phyloP scores from a whole-genome alignment of 2,797 vertebrate species.

The Sylvilagus floridanus region DNA sequence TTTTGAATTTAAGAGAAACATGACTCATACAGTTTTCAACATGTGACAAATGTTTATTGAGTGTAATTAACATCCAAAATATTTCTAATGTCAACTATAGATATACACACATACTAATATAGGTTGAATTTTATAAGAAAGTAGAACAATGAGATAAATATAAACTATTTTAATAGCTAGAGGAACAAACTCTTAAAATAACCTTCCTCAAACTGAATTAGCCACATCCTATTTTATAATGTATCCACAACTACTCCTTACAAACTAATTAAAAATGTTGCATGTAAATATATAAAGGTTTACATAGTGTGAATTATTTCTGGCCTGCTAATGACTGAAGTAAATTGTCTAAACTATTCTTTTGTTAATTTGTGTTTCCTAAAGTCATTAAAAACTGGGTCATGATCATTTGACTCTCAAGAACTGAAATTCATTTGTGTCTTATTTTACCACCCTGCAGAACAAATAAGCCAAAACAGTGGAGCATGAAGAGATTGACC shows the following conservation, averaged over 20 bases:
- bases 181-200: background rate
- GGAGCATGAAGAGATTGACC: background rate
- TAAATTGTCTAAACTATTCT: background rate
- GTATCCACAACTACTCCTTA: background rate
- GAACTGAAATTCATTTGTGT: constrained; percentile 8
- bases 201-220: background rate
- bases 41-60: constrained; percentile 20
- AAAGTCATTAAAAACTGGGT: background rate
- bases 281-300: background rate
- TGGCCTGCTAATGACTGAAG: background rate
- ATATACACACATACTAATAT: background rate
- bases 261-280: background rate
- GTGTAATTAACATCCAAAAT: background rate
- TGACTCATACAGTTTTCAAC: background rate
- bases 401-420: background rate
- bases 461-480: background rate
- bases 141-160: background rate
- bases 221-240: background rate
- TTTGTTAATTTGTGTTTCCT: background rate
- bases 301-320: background rate
- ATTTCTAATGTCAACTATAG: background rate
- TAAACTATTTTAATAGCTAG: background rate
- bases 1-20: background rate
- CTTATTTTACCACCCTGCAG: background rate
- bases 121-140: background rate